Base-by-base conservation (phyloP, 92 coral and sea anemone genomes). In the Epizoanthus fatuus region DNA sequence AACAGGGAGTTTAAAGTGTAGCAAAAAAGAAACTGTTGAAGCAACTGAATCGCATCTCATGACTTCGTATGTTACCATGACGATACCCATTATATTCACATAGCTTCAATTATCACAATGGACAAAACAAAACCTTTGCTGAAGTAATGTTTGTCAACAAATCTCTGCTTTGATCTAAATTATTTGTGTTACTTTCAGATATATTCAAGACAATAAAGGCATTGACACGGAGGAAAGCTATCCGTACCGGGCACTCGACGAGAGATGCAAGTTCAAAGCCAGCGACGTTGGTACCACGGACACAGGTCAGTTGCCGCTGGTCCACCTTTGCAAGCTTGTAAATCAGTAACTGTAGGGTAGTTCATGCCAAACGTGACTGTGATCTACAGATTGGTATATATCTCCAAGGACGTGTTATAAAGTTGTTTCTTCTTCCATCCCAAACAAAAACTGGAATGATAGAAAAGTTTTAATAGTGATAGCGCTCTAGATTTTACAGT, bases 211-310 rank as follows among this genome's bases (percentile, higher is more conserved):
- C 40, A 95, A 93, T 55, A 67, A 53, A 32, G 98, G 98, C 8
- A 93, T 95, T 38, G 98, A 93, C 69, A 96, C 98, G 4, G 98
- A 96, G 63, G 83, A 58, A 19, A 90, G 95, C 75, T 96, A 96
- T 60, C 98, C 97, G 7, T 96, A 96, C 73, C 73, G 57, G 29
- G 98, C 87, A 4, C 14, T 77, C 5, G 90, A 96, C 47, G 90
- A 47, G 1, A 74, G 55, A 12, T 96, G 98, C 83, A 71, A 85
- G 80, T 96, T 90, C 74, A 80, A 81, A 20, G 14, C 45, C 54
- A 14, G 39, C 15, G 67, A 75, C 67, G 98, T 90, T 87, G 98
- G 98, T 42, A 98, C 98, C 13, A 96, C 95, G 3, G 93, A 70
- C 38, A 92, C 92, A 73, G 98, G 98, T 94, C 37, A 38, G 86